Evolutionary conservation across 64 coral and sea anemone species (phyloP).

Genomic region (Platygyra sinensis): DNA sequence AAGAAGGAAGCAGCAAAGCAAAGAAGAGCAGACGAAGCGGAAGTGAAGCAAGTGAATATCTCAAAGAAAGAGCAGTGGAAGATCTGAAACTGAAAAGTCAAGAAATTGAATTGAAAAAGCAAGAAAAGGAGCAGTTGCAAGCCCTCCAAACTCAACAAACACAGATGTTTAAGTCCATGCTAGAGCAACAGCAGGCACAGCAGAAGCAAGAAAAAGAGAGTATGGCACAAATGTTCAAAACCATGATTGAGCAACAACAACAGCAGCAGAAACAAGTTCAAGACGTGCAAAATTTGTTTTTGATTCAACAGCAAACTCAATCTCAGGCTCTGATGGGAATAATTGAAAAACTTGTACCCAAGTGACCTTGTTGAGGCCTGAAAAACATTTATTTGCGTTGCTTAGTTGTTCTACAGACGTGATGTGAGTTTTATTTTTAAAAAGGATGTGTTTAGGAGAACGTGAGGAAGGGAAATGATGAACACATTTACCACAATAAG

Average conservation of each 20-base stretch:
- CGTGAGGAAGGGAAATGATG: too few relatives aligned
- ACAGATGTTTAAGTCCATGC: constrained; percentile 44
- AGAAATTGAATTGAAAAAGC: too few relatives aligned
- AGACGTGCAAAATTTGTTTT: constrained; percentile 58
- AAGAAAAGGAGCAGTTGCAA: too few relatives aligned
- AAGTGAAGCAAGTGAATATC: constrained; percentile 35
- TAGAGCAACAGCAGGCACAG: constrained; percentile 4
- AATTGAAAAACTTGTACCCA: constrained; percentile 11
- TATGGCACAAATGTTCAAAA: constrained; percentile 14
- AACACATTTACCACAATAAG: too few relatives aligned
- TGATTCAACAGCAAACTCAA: constrained; percentile 68
- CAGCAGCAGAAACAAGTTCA: constrained; percentile 61
- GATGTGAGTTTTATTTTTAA: too few relatives aligned
- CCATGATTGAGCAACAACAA: constrained; percentile 40
- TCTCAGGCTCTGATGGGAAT: constrained; percentile 47
- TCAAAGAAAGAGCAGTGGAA: constrained; percentile 59
- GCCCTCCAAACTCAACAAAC: constrained; percentile 53
- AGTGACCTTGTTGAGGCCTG: constrained; percentile 17
- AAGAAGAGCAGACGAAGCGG: constrained; percentile 56
- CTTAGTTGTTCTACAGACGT: too few relatives aligned
- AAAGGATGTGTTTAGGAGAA: too few relatives aligned
- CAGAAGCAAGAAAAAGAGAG: constrained; percentile 10
- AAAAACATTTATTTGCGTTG: neutral
- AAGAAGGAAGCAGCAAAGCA: constrained; percentile 50
- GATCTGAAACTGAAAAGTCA: too few relatives aligned